Percentiles rank a stretch among this genome's conserved stretches.
Evolutionary conservation across 1,140 invertebrate species (phyloP).

Genomic region (Fopius arisanus): DNA sequence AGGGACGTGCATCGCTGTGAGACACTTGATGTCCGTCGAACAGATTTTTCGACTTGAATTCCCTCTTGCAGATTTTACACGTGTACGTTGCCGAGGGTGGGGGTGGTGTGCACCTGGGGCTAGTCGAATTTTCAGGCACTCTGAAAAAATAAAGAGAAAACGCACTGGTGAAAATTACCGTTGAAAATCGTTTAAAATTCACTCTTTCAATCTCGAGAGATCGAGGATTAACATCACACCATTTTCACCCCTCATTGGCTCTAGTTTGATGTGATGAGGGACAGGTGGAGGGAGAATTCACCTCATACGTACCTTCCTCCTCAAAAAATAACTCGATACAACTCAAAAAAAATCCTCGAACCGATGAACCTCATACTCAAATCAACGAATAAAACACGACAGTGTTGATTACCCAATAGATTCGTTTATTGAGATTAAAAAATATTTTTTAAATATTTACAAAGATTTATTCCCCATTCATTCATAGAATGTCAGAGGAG

Average conservation of each 20-base stretch:
- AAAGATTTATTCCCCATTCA: no score
- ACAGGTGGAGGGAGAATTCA: neutral
- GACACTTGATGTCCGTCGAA: conserved; percentile 63
- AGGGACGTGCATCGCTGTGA: conserved; percentile 63
- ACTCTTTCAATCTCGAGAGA: no score
- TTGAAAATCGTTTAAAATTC: neutral
- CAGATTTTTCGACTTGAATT: conserved; percentile 61
- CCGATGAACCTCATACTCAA: no score
- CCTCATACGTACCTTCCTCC: conserved; percentile 16
- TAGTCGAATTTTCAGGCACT: neutral
- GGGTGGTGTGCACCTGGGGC: neutral
- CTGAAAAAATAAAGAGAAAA: neutral
- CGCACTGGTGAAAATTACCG: neutral
- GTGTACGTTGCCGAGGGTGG: conserved; percentile 18
- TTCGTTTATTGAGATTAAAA: no score
- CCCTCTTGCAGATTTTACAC: conserved; percentile 63
- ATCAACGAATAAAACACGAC: no score
- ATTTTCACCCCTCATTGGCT: neutral
- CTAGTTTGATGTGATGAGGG: neutral
- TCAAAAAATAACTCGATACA: neutral
- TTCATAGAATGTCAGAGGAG: no score
- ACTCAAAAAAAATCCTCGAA: no score
- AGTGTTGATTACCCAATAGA: no score
- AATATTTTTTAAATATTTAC: no score
- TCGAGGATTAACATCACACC: no score